These are phyloP conservation scores for Drosophila miranda DNA, from an alignment of 1,140 invertebrate genomes.

Conservation along the genomic window DNA sequence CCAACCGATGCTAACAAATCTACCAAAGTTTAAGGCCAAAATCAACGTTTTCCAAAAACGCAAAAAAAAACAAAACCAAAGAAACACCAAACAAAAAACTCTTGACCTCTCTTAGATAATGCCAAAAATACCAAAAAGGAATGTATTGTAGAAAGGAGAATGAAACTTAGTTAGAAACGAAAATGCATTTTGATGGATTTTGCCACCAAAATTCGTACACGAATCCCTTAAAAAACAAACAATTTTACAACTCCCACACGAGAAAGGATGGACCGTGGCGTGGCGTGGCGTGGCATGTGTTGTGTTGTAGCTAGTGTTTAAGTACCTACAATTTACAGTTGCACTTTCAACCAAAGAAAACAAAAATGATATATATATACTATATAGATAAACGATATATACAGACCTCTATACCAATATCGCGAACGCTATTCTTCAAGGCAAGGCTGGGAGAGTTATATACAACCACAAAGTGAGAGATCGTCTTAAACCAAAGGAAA, in stretches of 20 bases:
- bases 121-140: conserved; percentile 43
- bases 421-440: conserved; percentile 57
- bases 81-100: conserved; percentile 37
- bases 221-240: neutral
- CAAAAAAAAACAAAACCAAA: conserved; percentile 36
- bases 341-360: conserved; percentile 46
- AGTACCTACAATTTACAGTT: conserved; percentile 73
- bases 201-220: conserved; percentile 39
- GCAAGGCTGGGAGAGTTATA: conserved; percentile 54
- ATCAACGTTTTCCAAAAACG: conserved; percentile 78
- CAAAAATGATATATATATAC: conserved; percentile 24
- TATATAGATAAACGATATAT: conserved; percentile 50
- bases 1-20: conserved; percentile 72
- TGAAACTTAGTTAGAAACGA: conserved; percentile 57
- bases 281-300: conserved; percentile 43
- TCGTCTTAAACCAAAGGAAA: conserved; percentile 42
- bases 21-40: conserved; percentile 60
- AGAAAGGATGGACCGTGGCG: conserved; percentile 4
- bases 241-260: conserved; percentile 48
- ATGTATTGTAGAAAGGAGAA: conserved; percentile 4
- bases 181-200: conserved; percentile 69
- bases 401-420: conserved; percentile 62
- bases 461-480: conserved; percentile 47
- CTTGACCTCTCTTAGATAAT: conserved; percentile 68
- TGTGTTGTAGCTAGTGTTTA: conserved; percentile 60